Base-by-base conservation (phyloP, 23 tunicate genomes). In the Styela clava region DNA sequence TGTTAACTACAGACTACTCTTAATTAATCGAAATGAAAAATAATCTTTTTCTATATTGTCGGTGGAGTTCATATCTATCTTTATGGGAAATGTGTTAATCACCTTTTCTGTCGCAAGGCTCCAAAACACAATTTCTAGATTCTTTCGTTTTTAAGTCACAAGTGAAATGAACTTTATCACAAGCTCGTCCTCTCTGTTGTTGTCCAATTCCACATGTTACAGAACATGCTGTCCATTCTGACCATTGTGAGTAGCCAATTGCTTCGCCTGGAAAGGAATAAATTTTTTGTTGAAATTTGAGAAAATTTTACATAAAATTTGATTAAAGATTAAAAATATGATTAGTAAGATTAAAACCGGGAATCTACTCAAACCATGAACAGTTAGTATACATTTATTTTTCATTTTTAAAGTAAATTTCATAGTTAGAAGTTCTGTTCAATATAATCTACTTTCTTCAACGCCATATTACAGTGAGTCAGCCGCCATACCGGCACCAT, bases 131-230 rank as follows among this genome's bases (percentile, higher is more conserved):
- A 27, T 81, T 84, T 32, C 79, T 37, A 16, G 88, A 69, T 68
- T 92, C 92, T 34, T 88, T 73, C 51, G 83, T 83, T 63, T 85
- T 87, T 1, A 91, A 86, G 61, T 87, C 64, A 61, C 97, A 92
- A 30, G 73, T 71, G 51, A 83, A 87, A 34, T 87, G 79, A 78
- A 62, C 84, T 56, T 85, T 36, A 37, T 92, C 97, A 65, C 97
- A 92, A n/a, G 97, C 69, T 35, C 97, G 35, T 33, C 97, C 97
- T 84, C 92, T 63, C 30, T 91, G 78, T 61, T 92, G 79, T 30
- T 63, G 74, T 1, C 97, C 97, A 32, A 87, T 67, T 52, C 97
- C 97, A 68, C 97, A 92, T 9, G 97, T 86, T 2, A 92, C 97
- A 0, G 91, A 85, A 62, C 97, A 92, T 26, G 76, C 79, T 24